Evolutionary conservation across 2,113 vertebrate genomes (phyloP), one percentile per base, ranked within the genome.

Genomic region (Empidonax traillii): DNA sequence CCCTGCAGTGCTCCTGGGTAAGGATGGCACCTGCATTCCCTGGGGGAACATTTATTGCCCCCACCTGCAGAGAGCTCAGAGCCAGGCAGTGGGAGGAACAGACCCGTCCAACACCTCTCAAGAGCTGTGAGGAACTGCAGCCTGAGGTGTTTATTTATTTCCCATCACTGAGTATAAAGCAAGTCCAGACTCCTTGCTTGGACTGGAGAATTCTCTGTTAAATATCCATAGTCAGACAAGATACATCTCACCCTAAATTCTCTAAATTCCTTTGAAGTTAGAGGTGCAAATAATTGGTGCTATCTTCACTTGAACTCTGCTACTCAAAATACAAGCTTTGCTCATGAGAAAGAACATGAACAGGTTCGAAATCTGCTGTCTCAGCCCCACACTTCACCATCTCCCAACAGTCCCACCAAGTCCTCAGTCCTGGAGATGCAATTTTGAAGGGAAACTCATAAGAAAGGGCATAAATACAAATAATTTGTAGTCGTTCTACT

Each of bases 401-500:
- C 25, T 66, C 61, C 37, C 84, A 71, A 11, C 0, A 1, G 41
- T 5, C 20, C 3, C 59, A 87, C 21, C 15, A 49, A 49, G 30
- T 5, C 33, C 37, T 22, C 25, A 35, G 15, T 51, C 39, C 9
- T 10, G 3, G 63, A 90, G 49, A 71, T 24, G 46, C 12, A 30
- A 7, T 76, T 89, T 56, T 58, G 23, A 85, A 71, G 31, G 25
- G 59, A 93, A 91, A 94, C 44, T 55, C 35, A 7, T 37, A 65
- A 59, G 23, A 30, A 80, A 63, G 24, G 16, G 52, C 53, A 87
- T 56, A 96, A 92, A 89, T 24, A 80, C 39, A 91, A 95, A 86
- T 94, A 71, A 93, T 80, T 56, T 90, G 47, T 67, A 94, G 88
- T 93, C 85, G 41, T 25, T 75, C 56, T 88, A 88, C 63, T 79